Conservation (phyloP, 2,113 vertebrate genomes). For the Zapornia atra region DNA sequence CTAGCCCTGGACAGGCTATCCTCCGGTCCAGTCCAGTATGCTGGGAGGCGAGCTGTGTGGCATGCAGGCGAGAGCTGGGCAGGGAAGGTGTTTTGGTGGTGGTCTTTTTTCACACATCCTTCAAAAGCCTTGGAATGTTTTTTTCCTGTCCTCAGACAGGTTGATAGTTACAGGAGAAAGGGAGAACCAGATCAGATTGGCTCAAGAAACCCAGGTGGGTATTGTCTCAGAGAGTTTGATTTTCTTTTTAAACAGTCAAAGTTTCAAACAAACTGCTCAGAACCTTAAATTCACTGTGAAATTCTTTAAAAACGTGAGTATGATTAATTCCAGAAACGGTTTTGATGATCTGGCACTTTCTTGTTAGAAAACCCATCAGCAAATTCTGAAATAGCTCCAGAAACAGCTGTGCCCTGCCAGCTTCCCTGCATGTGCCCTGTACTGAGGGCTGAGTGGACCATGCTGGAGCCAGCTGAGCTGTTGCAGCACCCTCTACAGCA, state of each 20-base stretch:
- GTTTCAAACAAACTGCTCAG: not conserved
- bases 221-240: not conserved
- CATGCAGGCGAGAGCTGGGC: not conserved
- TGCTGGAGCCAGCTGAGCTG: not conserved
- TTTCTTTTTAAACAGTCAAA: not conserved
- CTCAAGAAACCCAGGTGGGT: not conserved
- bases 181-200: not conserved
- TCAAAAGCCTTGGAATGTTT: not conserved
- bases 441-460: not conserved
- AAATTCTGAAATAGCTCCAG: not conserved
- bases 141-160: not conserved
- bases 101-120: not conserved
- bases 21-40: too few relatives aligned
- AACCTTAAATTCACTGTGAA: not conserved
- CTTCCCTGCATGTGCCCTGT: not conserved
- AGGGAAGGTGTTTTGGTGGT: not conserved
- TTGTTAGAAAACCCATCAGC: not conserved
- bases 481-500: not conserved
- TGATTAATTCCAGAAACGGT: not conserved
- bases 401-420: not conserved
- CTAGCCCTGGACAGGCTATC: too few relatives aligned
- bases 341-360: not conserved
- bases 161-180: not conserved
- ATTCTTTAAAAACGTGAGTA: not conserved
- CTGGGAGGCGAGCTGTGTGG: not conserved